Base-by-base conservation (phyloP, 2,797 vertebrate genomes). In the Heliangelus exortis region DNA sequence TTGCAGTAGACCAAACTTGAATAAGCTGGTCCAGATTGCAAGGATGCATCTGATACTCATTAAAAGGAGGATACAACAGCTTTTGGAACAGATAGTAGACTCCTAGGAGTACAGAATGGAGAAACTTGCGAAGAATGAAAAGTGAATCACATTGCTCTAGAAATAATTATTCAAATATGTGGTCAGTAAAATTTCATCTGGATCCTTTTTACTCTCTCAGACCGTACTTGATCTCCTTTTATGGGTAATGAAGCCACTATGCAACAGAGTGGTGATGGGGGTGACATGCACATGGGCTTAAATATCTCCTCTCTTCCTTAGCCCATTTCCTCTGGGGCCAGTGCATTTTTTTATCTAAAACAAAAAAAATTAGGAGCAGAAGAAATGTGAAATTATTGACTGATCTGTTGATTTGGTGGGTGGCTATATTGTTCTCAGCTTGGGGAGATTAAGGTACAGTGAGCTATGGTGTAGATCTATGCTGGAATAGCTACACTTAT, bases 111-210 rank as follows among this genome's bases (percentile, higher is more conserved):
- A 75, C 51, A 84, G 79, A 22, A 58, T 33, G 62, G 47, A 73
- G 54, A 73, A 91, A 94, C 81, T 95, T 84, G 66, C 28, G 33
- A 81, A 83, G 87, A 95, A 93, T 67, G 76, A 92, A 87, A 81
- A 79, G 34, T 85, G 75, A 93, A 81, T 88, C 79, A 92, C 29
- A 33, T 57, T 89, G 36, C 89, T 76, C 39, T 28, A 94, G 62
- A 94, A 93, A 91, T 86, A 93, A 88, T 95, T 84, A 87, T 84
- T 93, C 78, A 88, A 89, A 78, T 84, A 84, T 71, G 91, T 76
- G 63, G 50, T 75, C 79, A 92, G 79, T 63, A 73, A 82, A 86
- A 76, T 86, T 86, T 94, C 62, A 61, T 86, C 76, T 93, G 91
- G 51, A 78, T 91, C 29, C 28, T 88, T 59, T 63, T 59, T 45